These are phyloP conservation scores for Drosophila paucipuncta DNA, from an alignment of 2,888 invertebrate species.

Conservation along the genomic window DNA sequence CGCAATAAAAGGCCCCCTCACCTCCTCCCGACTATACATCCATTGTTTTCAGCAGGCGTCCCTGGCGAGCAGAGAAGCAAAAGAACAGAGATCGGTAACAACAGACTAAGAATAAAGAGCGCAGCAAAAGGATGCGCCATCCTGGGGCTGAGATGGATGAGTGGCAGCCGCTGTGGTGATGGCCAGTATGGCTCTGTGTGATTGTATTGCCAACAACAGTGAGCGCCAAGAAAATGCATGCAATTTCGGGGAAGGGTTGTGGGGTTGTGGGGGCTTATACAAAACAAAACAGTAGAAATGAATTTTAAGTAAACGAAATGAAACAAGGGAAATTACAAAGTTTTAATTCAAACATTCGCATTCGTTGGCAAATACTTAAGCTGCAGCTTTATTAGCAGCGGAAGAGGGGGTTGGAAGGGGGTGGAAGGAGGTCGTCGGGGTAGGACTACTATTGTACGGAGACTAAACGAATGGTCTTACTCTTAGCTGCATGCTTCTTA, in stretches of 20 bases:
- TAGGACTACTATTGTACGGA: constrained; percentile 31
- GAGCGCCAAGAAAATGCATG: constrained; percentile 53
- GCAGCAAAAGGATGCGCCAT: constrained; percentile 34
- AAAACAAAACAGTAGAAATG: constrained; percentile 69
- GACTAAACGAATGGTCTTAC: constrained; percentile 64
- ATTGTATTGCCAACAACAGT: background rate
- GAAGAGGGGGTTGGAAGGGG: background rate
- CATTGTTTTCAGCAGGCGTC: constrained; percentile 70
- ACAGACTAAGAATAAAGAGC: constrained; percentile 26
- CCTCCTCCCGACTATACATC: constrained; percentile 4
- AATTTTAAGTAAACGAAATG: constrained; percentile 80
- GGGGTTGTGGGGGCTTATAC: constrained; percentile 3
- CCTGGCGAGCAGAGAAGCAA: constrained; percentile 62
- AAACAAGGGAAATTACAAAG: constrained; percentile 82
- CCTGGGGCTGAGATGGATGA: constrained; percentile 51
- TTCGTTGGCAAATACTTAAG: constrained; percentile 77
- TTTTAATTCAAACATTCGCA: constrained; percentile 80
- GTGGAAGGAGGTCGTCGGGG: background rate
- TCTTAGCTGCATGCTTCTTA: constrained; percentile 29
- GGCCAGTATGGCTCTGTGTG: constrained; percentile 20
- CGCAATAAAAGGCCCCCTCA: constrained; percentile 28
- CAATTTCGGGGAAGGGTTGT: background rate
- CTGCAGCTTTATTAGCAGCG: constrained; percentile 58
- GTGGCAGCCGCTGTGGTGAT: constrained; percentile 52
- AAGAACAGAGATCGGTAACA: constrained; percentile 37